phyloP scores from a whole-genome alignment of 2,888 invertebrate genomes.

The Chymomyza procnemis region DNA sequence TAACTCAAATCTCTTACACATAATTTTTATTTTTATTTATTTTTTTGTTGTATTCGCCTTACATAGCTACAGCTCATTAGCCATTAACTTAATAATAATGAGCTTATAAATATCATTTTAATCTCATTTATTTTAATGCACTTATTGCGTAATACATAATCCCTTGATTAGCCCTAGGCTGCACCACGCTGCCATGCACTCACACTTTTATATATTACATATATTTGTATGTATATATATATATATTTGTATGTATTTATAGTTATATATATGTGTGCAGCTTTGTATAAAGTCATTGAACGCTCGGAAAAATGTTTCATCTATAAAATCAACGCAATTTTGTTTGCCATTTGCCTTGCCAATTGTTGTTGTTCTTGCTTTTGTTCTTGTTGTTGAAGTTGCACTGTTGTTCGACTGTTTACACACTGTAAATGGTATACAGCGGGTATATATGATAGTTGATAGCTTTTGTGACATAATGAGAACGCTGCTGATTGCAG shows the following conservation, averaged over 20 bases:
- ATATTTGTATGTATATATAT: background rate
- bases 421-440: slow-evolving; percentile 16
- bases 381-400: slow-evolving; percentile 1
- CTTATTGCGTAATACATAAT: background rate
- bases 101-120: background rate
- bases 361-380: slow-evolving; percentile 7
- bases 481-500: too few relatives aligned
- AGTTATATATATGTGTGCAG: background rate
- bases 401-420: slow-evolving; percentile 11
- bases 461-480: too few relatives aligned
- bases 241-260: background rate
- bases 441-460: too few relatives aligned
- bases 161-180: background rate
- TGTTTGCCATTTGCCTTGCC: slow-evolving; percentile 10
- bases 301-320: slow-evolving; percentile 30
- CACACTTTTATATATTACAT: background rate
- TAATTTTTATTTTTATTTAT: too few relatives aligned
- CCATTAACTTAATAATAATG: background rate
- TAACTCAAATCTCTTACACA: too few relatives aligned
- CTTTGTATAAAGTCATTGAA: slow-evolving; percentile 41
- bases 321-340: slow-evolving; percentile 32
- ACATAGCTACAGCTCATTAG: background rate
- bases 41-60: background rate
- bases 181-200: background rate
- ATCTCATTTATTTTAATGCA: background rate